Base-by-base conservation (phyloP, 2,797 vertebrate genomes). In the Epinephelus malabaricus region DNA sequence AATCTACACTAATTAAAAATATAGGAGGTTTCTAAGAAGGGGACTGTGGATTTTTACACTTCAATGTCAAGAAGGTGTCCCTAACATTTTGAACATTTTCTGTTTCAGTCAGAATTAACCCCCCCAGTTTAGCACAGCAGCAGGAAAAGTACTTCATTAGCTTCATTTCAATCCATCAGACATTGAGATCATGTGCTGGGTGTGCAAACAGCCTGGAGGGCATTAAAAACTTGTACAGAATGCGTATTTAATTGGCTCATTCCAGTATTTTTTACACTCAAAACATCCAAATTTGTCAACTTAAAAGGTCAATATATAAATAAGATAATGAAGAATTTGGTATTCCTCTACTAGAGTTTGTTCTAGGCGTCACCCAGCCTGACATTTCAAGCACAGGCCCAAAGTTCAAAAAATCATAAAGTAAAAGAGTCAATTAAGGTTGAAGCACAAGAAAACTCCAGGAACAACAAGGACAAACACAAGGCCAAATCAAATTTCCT, bases 401-500 rank as follows among this genome's bases (percentile, higher is more conserved):
- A 19, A 47, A n/a, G 54, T 50, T 68, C 1, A 38, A 59, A 21
- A 54, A n/a, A 4, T 46, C 8, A 10, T 11, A 9, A 40, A 14
- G 15, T 18, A 54, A 15, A 59, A 23, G 7, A 63, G 12, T 25
- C n/a, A 59, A 10, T 40, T 50, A 21, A 67, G 19, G 19, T 63
- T 25, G 1, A 55, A 68, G 59, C 27, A 40, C 45, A 51, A 40
- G 0, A 10, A 21, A 65, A 47, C 14, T 38, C 9, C 34, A 23
- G 6, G 1, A 18, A 55, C 38, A 62, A 63, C n/a, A 50, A 47
- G 18, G 4, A 59, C 62, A 83, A 8, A 73, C 38, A 55, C 40
- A 18, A 38, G 43, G 46, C 40, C 58, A 45, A 43, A 78, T 56
- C 40, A 46, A 9, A 61, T 64, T 58, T 75, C 30, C 45, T 59